A percentile compares a stretch with the other conserved stretches of the same genome.
Conservation (phyloP, 2,888 invertebrate species). For the Pollenia labialis region DNA sequence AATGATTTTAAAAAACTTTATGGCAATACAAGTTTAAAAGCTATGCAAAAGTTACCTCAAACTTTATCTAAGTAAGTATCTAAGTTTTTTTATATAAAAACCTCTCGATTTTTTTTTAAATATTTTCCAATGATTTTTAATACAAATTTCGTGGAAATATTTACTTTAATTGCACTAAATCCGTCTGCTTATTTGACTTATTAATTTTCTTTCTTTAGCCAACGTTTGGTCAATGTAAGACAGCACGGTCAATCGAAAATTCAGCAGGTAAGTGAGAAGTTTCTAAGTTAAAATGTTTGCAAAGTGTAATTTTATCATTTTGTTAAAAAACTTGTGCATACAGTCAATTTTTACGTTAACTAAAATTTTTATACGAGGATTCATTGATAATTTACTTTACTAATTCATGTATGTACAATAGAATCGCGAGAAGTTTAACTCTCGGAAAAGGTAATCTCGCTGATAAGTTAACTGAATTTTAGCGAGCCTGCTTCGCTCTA, state of each 20-base stretch:
- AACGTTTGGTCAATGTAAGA: constrained; percentile 78
- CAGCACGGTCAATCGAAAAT: constrained; percentile 76
- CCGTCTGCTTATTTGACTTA: too few species aligned
- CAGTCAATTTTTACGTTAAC: neutral
- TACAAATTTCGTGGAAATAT: neutral
- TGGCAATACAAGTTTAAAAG: constrained; percentile 79
- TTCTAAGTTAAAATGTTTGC: neutral
- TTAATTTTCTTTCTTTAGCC: constrained; percentile 73
- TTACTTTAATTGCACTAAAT: too few species aligned
- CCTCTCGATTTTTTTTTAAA: neutral
- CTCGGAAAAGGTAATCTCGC: too few species aligned
- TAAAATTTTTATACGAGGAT: too few species aligned
- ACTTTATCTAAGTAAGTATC: constrained; percentile 79
- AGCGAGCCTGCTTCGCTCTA: too few species aligned
- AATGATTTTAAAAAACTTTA: constrained; percentile 83
- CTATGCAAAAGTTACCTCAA: constrained; percentile 80
- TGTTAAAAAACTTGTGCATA: neutral
- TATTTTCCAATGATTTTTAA: neutral
- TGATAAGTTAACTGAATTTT: too few species aligned
- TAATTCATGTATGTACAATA: too few species aligned
- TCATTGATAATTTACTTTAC: too few species aligned
- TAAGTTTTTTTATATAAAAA: neutral
- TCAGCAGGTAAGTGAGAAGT: constrained; percentile 73
- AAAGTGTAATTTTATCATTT: neutral
- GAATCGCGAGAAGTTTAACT: too few species aligned